These are phyloP conservation scores for Crocallis elinguaria DNA, from an alignment of 2,888 invertebrate species.

Conservation along the genomic window DNA sequence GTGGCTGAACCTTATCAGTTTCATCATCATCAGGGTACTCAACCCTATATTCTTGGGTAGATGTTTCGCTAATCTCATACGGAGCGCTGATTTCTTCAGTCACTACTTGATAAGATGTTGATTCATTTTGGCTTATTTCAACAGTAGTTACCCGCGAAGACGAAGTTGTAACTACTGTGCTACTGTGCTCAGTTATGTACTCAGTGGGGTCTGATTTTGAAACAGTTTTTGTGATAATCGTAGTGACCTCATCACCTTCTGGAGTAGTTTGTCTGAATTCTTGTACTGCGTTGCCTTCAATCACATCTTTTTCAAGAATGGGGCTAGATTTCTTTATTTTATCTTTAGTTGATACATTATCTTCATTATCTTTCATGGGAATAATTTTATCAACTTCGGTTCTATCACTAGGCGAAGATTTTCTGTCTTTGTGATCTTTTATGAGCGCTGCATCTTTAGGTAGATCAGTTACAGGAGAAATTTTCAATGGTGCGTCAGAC, in stretches of 20 bases:
- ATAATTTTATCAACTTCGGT: neutral
- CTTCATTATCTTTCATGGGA: neutral
- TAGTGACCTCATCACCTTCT: constrained; percentile 55
- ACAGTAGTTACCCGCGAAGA: constrained; percentile 66
- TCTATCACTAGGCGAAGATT: neutral
- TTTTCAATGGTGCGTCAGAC: constrained; percentile 25
- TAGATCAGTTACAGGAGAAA: constrained; percentile 20
- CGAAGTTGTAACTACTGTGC: constrained; percentile 59
- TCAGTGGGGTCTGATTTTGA: constrained; percentile 59
- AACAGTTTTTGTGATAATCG: constrained; percentile 52
- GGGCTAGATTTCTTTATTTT: constrained; percentile 6
- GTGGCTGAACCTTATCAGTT: constrained; percentile 41
- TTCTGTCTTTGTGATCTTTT: neutral
- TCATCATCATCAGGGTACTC: constrained; percentile 53
- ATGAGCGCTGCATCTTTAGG: constrained; percentile 16
- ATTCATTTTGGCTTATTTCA: constrained; percentile 64
- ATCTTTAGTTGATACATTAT: constrained; percentile 3
- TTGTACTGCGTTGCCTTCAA: constrained; percentile 31
- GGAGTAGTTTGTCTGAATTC: constrained; percentile 49
- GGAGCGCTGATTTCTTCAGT: constrained; percentile 54
- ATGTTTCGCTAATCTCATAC: constrained; percentile 42
- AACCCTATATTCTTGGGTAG: constrained; percentile 46
- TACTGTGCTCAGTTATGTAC: constrained; percentile 60
- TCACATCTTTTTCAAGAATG: constrained; percentile 3
- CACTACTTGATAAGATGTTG: constrained; percentile 58